Conservation (phyloP, 2,797 vertebrate species). For the Falco concolor region DNA sequence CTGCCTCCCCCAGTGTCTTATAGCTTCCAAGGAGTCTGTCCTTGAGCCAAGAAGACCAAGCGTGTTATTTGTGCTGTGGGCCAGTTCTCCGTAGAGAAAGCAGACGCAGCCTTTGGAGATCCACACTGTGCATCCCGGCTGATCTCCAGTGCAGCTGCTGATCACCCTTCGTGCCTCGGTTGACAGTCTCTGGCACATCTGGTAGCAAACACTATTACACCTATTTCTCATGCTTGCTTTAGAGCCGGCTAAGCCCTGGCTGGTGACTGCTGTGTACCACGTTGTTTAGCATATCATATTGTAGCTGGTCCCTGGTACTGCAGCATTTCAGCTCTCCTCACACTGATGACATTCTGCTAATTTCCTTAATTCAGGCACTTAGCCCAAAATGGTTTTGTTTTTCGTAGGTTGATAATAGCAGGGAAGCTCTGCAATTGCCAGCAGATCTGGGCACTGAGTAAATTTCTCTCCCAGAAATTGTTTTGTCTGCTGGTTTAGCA, state of each 20-base stretch:
- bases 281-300: accelerated
- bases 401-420: not conserved
- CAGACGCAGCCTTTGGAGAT: not conserved
- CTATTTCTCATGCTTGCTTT: not conserved
- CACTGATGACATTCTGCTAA: not conserved
- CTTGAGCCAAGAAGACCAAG: not conserved
- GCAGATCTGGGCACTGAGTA: not conserved
- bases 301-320: not conserved
- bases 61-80: not conserved
- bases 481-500: not conserved
- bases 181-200: not conserved
- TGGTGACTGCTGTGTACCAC: not conserved
- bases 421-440: not conserved
- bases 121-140: not conserved
- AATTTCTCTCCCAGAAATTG: not conserved
- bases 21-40: not conserved
- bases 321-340: not conserved
- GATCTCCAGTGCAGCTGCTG: not conserved
- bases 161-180: accelerated
- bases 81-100: not conserved
- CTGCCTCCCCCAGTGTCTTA: not conserved
- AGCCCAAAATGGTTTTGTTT: not conserved
- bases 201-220: not conserved
- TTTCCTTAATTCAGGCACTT: not conserved
- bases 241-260: not conserved